Evolutionary conservation across 2,797 vertebrate genomes (phyloP), one percentile per base, ranked within the genome.

Genomic region (Ptychadena robeensis): DNA sequence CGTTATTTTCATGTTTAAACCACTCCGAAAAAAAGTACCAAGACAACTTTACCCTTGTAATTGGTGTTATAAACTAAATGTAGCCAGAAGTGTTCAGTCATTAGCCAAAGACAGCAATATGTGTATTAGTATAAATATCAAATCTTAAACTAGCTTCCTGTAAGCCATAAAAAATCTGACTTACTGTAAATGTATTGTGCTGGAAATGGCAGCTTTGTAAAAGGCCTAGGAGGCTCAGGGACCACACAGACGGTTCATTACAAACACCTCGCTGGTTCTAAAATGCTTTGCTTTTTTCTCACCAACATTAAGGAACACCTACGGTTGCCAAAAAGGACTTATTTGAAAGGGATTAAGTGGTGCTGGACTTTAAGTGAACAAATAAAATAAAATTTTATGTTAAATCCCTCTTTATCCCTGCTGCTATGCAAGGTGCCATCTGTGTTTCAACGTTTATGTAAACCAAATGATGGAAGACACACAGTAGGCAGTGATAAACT

Each of bases 181-280:
- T 80, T 85, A 81, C 83, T 85, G 83, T 85, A 85, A 85, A 80
- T 71, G 78, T 30, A 81, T 85, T 85, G 66, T 81, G 66, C 78
- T 85, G 72, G 77, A 85, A 85, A 76, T 81, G 66, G 40, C 83
- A 81, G 83, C 72, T 85, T 75, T 75, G 73, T 80, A 75, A 64
- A 53, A 81, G 64, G n/a, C 9, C 40, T 53, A 38, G 64, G 78
- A 80, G 83, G 81, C 68, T 73, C 44, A 53, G 8, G 65, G 74
- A 85, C 78, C 83, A 85, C 83, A 85, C 78, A 85, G 65, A 85
- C 70, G 32, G 75, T 37, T 81, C 63, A 81, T 81, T 85, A 76
- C 66, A 63, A 85, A 80, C 83, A 80, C 78, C 72, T 85, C 78
- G 76, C 76, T 76, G 66, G 78, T 34, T 76, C 63, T 70, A 73